Conservation (phyloP, 2,113 vertebrate genomes). For the Pterocles gutturalis region DNA sequence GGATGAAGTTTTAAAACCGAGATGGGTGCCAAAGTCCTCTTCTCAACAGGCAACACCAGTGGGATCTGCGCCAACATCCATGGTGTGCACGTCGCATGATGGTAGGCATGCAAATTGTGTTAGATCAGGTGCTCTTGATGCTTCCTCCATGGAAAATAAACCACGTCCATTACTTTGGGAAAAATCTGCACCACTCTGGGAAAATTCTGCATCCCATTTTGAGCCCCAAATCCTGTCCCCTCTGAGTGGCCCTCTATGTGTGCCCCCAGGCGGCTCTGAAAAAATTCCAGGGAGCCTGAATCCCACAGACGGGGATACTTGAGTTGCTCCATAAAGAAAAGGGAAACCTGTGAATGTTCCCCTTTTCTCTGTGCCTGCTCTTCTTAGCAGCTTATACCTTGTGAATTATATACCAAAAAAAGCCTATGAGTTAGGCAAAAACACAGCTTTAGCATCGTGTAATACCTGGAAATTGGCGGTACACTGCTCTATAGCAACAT, state of each 20-base stretch:
- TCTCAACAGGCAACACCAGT: not conserved
- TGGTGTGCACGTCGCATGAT: accelerated
- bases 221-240: not conserved
- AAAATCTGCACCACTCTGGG: not conserved
- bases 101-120: not conserved
- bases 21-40: not conserved
- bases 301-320: not conserved
- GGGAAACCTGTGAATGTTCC: not conserved
- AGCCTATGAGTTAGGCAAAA: not conserved
- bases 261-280: not conserved
- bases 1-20: not conserved
- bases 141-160: not conserved
- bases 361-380: not conserved
- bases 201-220: not conserved
- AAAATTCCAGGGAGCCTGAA: not conserved
- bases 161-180: too few relatives aligned
- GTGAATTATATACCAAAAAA: not conserved
- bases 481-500: not conserved
- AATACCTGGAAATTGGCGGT: not conserved
- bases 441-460: not conserved
- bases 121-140: not conserved
- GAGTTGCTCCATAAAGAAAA: not conserved
- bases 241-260: accelerated
- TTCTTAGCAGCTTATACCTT: not conserved
- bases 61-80: too few relatives aligned